These are phyloP conservation scores for Epinotia demarniana DNA, from an alignment of 2,888 invertebrate species.

Conservation along the genomic window DNA sequence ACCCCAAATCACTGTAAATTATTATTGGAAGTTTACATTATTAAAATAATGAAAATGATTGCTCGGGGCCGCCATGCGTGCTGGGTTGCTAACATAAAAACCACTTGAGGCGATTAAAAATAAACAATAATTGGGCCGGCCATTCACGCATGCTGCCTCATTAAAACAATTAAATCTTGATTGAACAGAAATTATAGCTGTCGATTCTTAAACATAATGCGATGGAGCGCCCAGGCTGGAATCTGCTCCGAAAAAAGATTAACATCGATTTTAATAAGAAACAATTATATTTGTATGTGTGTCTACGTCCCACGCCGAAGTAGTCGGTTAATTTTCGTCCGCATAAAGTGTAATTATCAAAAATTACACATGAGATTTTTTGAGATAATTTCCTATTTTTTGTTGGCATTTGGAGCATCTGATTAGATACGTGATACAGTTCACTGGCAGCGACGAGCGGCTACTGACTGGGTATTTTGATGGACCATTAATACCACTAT, in stretches of 20 bases:
- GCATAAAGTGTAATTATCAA: conserved; percentile 80
- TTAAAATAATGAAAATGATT: conserved; percentile 85
- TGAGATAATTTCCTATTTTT: conserved; percentile 72
- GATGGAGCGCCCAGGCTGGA: conserved; percentile 77
- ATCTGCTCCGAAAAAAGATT: conserved; percentile 83
- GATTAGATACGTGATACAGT: conserved; percentile 46
- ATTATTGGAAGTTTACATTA: conserved; percentile 85
- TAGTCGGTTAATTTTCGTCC: conserved; percentile 68
- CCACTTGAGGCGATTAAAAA: conserved; percentile 84
- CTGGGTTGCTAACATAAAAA: conserved; percentile 82
- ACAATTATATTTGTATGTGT: conserved; percentile 82
- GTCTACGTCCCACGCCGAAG: conserved; percentile 74
- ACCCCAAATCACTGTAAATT: conserved; percentile 84
- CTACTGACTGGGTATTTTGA: conserved; percentile 19
- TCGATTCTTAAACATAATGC: conserved; percentile 84
- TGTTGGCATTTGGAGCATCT: conserved; percentile 54
- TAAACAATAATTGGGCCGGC: conserved; percentile 85
- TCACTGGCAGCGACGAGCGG: conserved; percentile 43
- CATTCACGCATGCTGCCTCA: conserved; percentile 84
- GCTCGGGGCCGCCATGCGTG: conserved; percentile 80
- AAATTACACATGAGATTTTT: conserved; percentile 80
- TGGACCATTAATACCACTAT: conserved; percentile 10
- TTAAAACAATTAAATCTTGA: conserved; percentile 86
- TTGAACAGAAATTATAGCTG: conserved; percentile 85
- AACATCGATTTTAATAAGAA: conserved; percentile 84